Percentiles rank a stretch among this genome's conserved stretches.
phyloP scores from a whole-genome alignment of 1,140 invertebrate species.

The Lepidurus couesii region DNA sequence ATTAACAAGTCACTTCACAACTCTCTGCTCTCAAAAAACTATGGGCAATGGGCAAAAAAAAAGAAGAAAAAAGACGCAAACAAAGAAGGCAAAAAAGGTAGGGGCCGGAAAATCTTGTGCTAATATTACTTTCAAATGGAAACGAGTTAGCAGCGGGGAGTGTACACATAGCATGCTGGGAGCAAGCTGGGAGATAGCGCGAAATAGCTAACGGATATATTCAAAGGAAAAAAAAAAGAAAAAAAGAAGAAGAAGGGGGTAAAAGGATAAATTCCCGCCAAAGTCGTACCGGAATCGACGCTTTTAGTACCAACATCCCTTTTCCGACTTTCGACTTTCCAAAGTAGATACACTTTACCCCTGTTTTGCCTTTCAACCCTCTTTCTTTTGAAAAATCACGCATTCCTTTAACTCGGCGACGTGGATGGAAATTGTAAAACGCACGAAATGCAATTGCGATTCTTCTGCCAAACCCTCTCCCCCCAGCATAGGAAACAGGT shows the following conservation, averaged over 20 bases:
- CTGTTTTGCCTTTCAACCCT: too few species aligned
- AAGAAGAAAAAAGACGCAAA: background rate
- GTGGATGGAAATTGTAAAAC: too few species aligned
- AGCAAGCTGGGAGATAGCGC: background rate
- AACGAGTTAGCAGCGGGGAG: background rate
- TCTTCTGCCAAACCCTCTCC: too few species aligned
- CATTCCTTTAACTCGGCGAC: too few species aligned
- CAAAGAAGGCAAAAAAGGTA: background rate
- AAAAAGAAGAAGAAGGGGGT: background rate
- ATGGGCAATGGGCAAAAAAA: too few species aligned
- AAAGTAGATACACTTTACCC: too few species aligned
- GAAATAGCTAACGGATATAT: background rate
- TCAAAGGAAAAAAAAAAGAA: background rate
- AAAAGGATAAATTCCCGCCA: background rate
- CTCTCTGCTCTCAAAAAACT: background rate
- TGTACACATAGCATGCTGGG: background rate
- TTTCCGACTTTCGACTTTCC: background rate
- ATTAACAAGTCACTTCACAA: slow-evolving; percentile 22
- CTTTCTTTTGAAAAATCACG: too few species aligned
- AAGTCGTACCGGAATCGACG: background rate
- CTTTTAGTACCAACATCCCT: background rate
- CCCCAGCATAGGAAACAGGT: too few species aligned
- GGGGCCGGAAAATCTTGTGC: background rate
- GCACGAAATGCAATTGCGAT: too few species aligned
- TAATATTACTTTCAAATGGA: background rate